Conservation (phyloP, 2,113 vertebrate species). For the Phaethon lepturus region DNA sequence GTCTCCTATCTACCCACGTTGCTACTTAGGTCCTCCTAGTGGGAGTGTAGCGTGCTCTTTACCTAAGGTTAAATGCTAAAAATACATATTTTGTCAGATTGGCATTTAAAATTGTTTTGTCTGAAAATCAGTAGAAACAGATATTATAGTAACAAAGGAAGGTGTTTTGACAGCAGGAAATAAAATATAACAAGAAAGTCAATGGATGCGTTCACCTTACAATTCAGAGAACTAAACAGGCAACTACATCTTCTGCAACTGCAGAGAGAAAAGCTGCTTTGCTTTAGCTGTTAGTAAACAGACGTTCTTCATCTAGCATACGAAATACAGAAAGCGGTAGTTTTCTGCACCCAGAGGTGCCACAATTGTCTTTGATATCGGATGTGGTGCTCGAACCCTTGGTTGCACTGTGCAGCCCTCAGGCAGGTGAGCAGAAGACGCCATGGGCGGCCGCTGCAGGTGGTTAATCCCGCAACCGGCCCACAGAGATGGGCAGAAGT, state of each 20-base stretch:
- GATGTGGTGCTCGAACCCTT: accelerated
- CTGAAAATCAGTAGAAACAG: not conserved
- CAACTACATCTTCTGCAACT: not conserved
- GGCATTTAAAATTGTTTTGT: not conserved
- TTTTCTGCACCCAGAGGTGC: not conserved
- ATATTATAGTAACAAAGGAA: not conserved
- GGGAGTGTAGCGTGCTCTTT: not conserved
- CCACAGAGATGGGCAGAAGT: not conserved
- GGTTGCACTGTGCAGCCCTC: accelerated
- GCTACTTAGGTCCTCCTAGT: not conserved
- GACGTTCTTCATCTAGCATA: not conserved
- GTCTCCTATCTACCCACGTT: not conserved
- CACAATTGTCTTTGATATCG: not conserved
- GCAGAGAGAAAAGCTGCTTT: not conserved
- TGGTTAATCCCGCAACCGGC: not conserved
- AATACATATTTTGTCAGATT: not conserved
- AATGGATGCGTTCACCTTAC: not conserved
- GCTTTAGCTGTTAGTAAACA: not conserved
- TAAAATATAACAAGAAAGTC: not conserved
- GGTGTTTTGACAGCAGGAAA: not conserved
- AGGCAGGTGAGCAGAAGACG: accelerated
- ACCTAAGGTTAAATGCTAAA: not conserved
- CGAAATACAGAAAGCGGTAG: not conserved
- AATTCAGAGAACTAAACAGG: not conserved
- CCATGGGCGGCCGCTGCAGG: not conserved